Conservation (phyloP, 2,888 invertebrate genomes). For the Ypsolopha sequella region DNA sequence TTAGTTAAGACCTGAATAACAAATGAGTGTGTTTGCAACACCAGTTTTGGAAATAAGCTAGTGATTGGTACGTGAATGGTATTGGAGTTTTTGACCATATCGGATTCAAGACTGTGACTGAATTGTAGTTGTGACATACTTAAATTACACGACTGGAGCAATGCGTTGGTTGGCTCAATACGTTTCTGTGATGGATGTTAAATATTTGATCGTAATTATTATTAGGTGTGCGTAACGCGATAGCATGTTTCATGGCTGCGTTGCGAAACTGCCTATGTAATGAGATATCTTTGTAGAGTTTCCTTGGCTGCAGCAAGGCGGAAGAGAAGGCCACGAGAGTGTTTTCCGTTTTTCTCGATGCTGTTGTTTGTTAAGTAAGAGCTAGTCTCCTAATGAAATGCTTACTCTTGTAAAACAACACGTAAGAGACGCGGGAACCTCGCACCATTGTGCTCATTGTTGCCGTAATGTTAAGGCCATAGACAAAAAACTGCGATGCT, state of each 20-base stretch:
- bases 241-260: conserved; percentile 24
- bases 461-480: conserved; percentile 59
- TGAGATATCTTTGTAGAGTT: conserved; percentile 25
- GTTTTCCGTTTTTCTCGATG: conserved; percentile 35
- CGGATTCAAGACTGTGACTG: background rate
- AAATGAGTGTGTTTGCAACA: background rate
- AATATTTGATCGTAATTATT: conserved; percentile 2
- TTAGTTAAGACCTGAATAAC: background rate
- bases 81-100: background rate
- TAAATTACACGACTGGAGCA: background rate
- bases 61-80: too few species aligned
- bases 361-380: conserved; percentile 20
- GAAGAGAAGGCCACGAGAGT: conserved; percentile 22
- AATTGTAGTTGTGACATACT: conserved; percentile 1
- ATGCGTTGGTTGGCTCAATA: background rate
- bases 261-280: conserved; percentile 27
- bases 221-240: conserved; percentile 16
- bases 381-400: conserved; percentile 31
- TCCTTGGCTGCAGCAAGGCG: conserved; percentile 7
- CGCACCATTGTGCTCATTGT: conserved; percentile 52
- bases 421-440: conserved; percentile 60
- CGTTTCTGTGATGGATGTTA: background rate
- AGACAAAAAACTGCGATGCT: conserved; percentile 27
- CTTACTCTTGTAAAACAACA: conserved; percentile 54
- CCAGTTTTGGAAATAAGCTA: too few species aligned